Evolutionary conservation across 2,113 vertebrate species (phyloP), one percentile per base, ranked within the genome.

Genomic region (Forbesichthys papilliferus): DNA sequence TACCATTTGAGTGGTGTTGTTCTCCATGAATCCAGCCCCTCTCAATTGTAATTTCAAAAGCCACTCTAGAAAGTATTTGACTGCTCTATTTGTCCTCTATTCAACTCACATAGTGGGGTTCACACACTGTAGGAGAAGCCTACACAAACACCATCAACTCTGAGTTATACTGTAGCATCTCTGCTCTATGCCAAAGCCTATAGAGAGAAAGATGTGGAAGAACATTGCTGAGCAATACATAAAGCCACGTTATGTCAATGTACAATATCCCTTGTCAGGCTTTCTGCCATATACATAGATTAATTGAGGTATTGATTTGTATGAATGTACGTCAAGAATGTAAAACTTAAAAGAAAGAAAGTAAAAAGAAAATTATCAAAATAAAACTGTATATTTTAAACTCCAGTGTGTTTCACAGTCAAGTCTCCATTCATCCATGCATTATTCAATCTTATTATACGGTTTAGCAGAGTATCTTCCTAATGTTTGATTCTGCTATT

Each of bases 1-100:
- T 11, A 59, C 87, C 85, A 81, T 85, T 88, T 70, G 76, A 87
- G 85, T 78, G 55, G 69, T 78, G 81, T 84, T 87, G 82, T 72
- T 80, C 78, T 86, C 82, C 80, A 83, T 82, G 73, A 91, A 88
- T 85, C 86, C 86, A 54, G 71, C 80, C 56, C 86, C 77, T 90
- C 87, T 89, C 82, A 75, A 87, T 91, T 74, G 85, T 92, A 92
- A 93, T 92, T 92, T 92, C 87, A 91, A 86, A 84, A 68, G 86
- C 84, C 88, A 90, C 89, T 91, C 90, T 84, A 90, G 87, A 90
- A 92, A 88, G 85, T 91, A 87, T 86, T 73, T 82, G 83, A 90
- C 87, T 92, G 78, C 92, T 92, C 93, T 92, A 93, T 93, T 91
- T 93, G 92, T 93, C 88, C 89, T 91, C 91, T 90, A 91, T 90